Evolutionary conservation across 2,797 vertebrate genomes (phyloP).

Genomic region (Danio jaintianensis): DNA sequence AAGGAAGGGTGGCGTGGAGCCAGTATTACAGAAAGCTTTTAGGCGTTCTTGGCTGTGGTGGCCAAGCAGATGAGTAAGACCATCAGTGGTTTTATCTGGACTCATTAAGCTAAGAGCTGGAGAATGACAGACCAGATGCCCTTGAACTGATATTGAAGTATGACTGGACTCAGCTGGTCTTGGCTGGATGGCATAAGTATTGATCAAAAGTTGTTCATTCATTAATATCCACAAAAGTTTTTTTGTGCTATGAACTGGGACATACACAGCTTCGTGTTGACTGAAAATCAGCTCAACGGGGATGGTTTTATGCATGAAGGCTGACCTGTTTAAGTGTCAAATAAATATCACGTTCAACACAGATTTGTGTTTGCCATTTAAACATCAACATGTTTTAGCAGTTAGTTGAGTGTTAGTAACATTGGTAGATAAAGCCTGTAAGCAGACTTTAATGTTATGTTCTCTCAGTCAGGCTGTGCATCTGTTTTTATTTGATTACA

Average conservation of each 20-base stretch:
- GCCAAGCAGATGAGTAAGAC: constrained; percentile 72
- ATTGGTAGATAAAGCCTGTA: constrained; percentile 54
- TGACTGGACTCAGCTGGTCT: constrained; percentile 56
- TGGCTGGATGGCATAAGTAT: constrained; percentile 10
- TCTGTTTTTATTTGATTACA: background rate
- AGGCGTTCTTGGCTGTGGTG: constrained; percentile 66
- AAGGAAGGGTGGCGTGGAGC: constrained; percentile 71
- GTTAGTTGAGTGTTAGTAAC: constrained; percentile 52
- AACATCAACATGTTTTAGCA: constrained; percentile 1
- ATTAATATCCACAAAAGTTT: constrained; percentile 27
- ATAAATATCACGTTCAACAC: background rate
- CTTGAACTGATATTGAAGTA: constrained; percentile 78
- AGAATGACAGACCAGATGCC: constrained; percentile 71
- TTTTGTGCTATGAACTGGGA: constrained; percentile 22
- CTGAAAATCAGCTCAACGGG: background rate
- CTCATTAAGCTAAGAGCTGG: constrained; percentile 84
- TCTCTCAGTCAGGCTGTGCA: constrained; percentile 5
- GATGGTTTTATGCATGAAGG: background rate
- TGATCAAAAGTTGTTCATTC: constrained; percentile 45
- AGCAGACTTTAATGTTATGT: constrained; percentile 35
- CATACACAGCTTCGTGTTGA: background rate
- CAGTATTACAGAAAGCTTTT: constrained; percentile 85
- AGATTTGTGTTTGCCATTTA: background rate
- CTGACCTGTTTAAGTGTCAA: background rate
- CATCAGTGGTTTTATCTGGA: constrained; percentile 83